Evolutionary conservation across 2,888 invertebrate species (phyloP).

Genomic region (Coecobrya sp.): DNA sequence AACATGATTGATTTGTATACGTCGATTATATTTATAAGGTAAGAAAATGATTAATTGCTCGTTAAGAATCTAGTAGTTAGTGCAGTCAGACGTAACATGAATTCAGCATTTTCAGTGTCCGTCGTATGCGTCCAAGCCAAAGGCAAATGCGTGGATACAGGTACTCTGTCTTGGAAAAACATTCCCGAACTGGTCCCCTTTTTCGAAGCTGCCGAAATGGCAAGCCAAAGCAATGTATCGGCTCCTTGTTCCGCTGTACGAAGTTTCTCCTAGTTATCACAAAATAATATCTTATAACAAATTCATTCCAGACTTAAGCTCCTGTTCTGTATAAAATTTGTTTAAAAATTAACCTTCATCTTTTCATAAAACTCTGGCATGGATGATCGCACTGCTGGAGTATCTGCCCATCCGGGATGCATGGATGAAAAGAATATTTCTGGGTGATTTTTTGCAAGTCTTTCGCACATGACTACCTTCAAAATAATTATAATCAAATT

Average conservation of each 20-base stretch:
- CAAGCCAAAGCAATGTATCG: slow-evolving; percentile 88
- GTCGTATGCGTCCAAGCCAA: slow-evolving; percentile 88
- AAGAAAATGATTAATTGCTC: slow-evolving; percentile 11
- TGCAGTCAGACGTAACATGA: slow-evolving; percentile 88
- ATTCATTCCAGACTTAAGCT: not conserved
- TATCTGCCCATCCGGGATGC: slow-evolving; percentile 89
- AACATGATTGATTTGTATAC: slow-evolving; percentile 9
- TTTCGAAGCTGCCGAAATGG: slow-evolving; percentile 87
- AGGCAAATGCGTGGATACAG: slow-evolving; percentile 88
- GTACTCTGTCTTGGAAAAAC: slow-evolving; percentile 88
- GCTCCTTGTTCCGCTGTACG: slow-evolving; percentile 88
- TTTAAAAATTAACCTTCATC: slow-evolving; percentile 87
- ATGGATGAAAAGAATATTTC: slow-evolving; percentile 88
- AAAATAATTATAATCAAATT: slow-evolving; percentile 43
- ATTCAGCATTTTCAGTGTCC: slow-evolving; percentile 87
- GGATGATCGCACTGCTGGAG: slow-evolving; percentile 87
- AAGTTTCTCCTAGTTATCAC: slow-evolving; percentile 86
- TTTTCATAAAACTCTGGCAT: slow-evolving; percentile 88
- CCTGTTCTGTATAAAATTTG: not conserved
- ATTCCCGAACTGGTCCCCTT: slow-evolving; percentile 87
- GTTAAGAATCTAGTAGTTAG: slow-evolving; percentile 64
- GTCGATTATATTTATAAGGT: not conserved
- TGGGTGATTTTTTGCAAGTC: slow-evolving; percentile 87
- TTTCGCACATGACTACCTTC: slow-evolving; percentile 88
- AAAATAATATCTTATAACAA: not conserved